Conservation (phyloP, 2,888 invertebrate genomes). For the Catocala fraxini region DNA sequence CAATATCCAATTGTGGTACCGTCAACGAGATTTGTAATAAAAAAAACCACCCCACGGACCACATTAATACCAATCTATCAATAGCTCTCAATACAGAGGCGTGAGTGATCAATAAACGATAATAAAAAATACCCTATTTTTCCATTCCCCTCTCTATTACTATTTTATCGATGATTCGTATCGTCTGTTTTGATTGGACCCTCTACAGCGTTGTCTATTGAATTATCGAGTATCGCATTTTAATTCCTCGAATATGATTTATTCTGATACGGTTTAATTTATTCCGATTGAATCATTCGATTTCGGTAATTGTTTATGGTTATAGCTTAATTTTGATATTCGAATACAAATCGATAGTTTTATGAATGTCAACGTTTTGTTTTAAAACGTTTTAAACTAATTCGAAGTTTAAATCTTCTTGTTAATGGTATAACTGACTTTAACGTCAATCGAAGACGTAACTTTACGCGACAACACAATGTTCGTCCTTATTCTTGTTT, state of each 20-base stretch:
- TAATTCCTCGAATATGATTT: slow-evolving; percentile 53
- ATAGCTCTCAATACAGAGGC: slow-evolving; percentile 80
- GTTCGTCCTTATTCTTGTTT: slow-evolving; percentile 33
- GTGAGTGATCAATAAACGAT: slow-evolving; percentile 81
- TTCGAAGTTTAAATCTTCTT: too few relatives aligned
- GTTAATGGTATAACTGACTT: too few relatives aligned
- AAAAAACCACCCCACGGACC: slow-evolving; percentile 77
- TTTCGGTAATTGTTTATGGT: slow-evolving; percentile 54
- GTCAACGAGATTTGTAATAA: slow-evolving; percentile 76
- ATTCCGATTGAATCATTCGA: slow-evolving; percentile 57
- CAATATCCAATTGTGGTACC: slow-evolving; percentile 82
- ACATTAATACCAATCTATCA: slow-evolving; percentile 86
- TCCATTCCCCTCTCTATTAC: slow-evolving; percentile 69
- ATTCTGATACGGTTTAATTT: slow-evolving; percentile 54
- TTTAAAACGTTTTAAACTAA: slow-evolving; percentile 1
- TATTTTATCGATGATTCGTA: slow-evolving; percentile 74
- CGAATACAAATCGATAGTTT: slow-evolving; percentile 43
- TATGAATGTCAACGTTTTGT: slow-evolving; percentile 43
- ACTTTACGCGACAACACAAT: too few relatives aligned
- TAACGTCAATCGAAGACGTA: neutral
- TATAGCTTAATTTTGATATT: slow-evolving; percentile 51
- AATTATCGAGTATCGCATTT: slow-evolving; percentile 68
- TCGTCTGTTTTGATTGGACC: slow-evolving; percentile 72
- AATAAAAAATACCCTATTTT: slow-evolving; percentile 73
- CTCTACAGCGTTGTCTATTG: slow-evolving; percentile 75